phyloP scores from a whole-genome alignment of 2,888 invertebrate genomes.

The Hemistola chrysoprasaria region DNA sequence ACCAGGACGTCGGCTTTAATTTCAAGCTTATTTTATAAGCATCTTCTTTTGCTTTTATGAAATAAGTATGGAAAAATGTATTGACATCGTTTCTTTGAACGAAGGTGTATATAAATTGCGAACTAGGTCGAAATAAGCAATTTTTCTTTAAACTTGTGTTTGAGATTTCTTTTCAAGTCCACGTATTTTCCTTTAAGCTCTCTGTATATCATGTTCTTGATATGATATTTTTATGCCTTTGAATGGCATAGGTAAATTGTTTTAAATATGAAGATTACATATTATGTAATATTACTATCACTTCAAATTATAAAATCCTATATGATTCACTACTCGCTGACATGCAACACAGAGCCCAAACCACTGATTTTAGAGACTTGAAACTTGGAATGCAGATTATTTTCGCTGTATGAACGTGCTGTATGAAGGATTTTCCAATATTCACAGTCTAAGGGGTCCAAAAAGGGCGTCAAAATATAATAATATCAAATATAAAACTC shows the following conservation, averaged over 20 bases:
- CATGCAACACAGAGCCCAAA: too few relatives aligned
- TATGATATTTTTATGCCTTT: slow-evolving; percentile 10
- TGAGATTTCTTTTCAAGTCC: slow-evolving; percentile 6
- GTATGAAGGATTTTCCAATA: too few relatives aligned
- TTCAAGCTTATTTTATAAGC: slow-evolving; percentile 18
- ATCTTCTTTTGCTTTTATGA: slow-evolving; percentile 10
- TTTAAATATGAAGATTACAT: too few relatives aligned
- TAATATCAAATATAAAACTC: too few relatives aligned
- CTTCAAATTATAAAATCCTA: too few relatives aligned
- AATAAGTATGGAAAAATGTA: slow-evolving; percentile 15
- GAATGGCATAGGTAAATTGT: slow-evolving; percentile 1
- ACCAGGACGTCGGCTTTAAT: slow-evolving; percentile 13
- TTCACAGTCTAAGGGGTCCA: too few relatives aligned
- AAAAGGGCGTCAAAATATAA: too few relatives aligned
- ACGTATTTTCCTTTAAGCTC: slow-evolving; percentile 3
- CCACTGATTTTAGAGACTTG: too few relatives aligned
- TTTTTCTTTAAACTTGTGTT: slow-evolving; percentile 4
- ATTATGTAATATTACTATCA: too few relatives aligned
- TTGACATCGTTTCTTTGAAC: slow-evolving; percentile 16
- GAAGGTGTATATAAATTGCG: not conserved
- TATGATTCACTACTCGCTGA: too few relatives aligned
- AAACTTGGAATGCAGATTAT: too few relatives aligned
- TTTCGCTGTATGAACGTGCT: too few relatives aligned
- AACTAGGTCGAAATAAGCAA: slow-evolving; percentile 7
- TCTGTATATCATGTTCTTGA: slow-evolving; percentile 1